Evolutionary conservation across 2,113 vertebrate species (phyloP), one percentile per base, ranked within the genome.

Genomic region (Varanus salvator): DNA sequence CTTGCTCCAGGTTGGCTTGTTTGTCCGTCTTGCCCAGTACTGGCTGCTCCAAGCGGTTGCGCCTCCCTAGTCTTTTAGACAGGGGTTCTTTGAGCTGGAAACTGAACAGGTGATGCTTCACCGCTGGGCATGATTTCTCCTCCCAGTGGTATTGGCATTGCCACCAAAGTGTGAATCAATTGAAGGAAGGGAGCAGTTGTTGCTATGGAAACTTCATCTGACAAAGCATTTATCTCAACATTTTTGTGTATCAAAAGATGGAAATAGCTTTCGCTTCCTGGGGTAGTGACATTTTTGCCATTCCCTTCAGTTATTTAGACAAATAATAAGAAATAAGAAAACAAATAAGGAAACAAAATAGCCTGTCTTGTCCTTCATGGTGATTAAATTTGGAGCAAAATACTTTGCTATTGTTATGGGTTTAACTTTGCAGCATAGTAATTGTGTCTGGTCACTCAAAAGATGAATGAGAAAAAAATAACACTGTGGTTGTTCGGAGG

Each of bases 171-270:
- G 83, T 84, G 54, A 90, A 87, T 23, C 48, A 34, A 2, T 71
- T 82, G 80, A 84, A 86, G 6, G 80, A 88, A 88, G 12, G 68
- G 66, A 93, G 81, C 34, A 85, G 21, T 2, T 75, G 90, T 96
- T 96, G 94, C 93, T 95, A 95, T 93, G 95, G 94, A 80, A 95
- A 93, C 93, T 93, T 92, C 92, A 90, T 93, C 91, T 94, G 92
- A 92, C 93, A 92, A 93, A 66, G 9, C 89, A 94, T 93, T 91
- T 19, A 89, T 95, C 89, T 94, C 90, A 75, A 92, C 90, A 90
- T 82, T 85, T 64, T 48, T 50, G n/a, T 31, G n/a, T 85, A 38
- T 31, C 87, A 74, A 82, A 95, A 86, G 77, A 89, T 0, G 85
- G 84, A 81, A 89, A 91, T 69, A 93, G 75, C 81, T 92, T 93